phyloP scores from a whole-genome alignment of 2,113 vertebrate genomes.

The Burhinus oedicnemus region DNA sequence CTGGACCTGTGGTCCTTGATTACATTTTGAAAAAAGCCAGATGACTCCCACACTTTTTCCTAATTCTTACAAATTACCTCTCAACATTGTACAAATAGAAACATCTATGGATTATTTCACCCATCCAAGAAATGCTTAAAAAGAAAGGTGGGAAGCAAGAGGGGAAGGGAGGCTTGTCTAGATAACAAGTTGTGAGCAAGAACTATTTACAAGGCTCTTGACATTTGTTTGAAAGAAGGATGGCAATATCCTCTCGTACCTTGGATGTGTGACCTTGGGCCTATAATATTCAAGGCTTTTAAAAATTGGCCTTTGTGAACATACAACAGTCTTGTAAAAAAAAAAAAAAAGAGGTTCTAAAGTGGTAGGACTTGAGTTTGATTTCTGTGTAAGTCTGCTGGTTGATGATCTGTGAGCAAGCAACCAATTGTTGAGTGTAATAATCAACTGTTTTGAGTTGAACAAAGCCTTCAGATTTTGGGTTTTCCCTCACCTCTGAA shows the following conservation, averaged over 20 bases:
- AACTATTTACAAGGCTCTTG: neutral
- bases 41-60: neutral
- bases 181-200: neutral
- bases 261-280: neutral
- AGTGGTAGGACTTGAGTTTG: neutral
- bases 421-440: neutral
- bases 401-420: neutral
- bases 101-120: neutral
- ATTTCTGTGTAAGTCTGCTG: neutral
- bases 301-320: neutral
- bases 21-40: conserved; percentile 15
- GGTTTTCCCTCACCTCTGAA: neutral
- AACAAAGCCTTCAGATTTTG: neutral
- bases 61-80: conserved; percentile 39
- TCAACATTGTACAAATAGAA: neutral
- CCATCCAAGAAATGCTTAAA: neutral
- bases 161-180: neutral
- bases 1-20: neutral
- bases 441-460: neutral
- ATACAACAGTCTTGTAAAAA: neutral
- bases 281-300: neutral
- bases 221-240: neutral
- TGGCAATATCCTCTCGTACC: neutral
- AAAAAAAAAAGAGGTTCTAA: neutral
- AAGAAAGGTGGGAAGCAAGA: neutral